Percentiles rank a stretch among this genome's conserved stretches.
phyloP scores from a whole-genome alignment of 1,140 invertebrate genomes.

The Nasonia longicornis region DNA sequence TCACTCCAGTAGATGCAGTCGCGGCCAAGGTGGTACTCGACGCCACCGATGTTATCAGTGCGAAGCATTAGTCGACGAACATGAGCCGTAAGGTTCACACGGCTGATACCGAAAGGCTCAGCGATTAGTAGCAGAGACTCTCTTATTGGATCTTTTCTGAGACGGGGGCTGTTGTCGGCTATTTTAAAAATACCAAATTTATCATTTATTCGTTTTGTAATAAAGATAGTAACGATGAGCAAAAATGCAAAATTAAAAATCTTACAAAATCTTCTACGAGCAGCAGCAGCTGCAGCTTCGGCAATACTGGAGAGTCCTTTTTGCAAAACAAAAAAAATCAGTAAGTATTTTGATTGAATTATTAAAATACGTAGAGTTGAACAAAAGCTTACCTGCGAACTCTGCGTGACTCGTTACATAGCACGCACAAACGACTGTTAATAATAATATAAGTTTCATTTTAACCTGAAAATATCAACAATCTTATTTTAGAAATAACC shows the following conservation, averaged over 20 bases:
- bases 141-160: background rate
- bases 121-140: background rate
- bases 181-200: background rate
- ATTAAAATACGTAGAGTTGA: background rate
- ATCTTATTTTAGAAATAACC: background rate
- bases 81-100: background rate
- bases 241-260: background rate
- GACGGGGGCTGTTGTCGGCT: background rate
- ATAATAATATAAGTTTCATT: background rate
- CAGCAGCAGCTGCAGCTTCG: no score
- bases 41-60: background rate
- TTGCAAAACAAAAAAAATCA: background rate
- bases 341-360: background rate
- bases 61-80: background rate
- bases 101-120: conserved; percentile 8
- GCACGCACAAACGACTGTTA: background rate
- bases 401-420: background rate
- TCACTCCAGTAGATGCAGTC: conserved; percentile 35
- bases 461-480: background rate
- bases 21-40: conserved; percentile 15
- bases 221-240: no score
- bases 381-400: background rate
- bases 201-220: no score
- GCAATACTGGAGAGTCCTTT: background rate
- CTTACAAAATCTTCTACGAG: background rate